Evolutionary conservation across 2,888 invertebrate species (phyloP), one percentile per base, ranked within the genome.

Genomic region (Camptogramma bilineatum): DNA sequence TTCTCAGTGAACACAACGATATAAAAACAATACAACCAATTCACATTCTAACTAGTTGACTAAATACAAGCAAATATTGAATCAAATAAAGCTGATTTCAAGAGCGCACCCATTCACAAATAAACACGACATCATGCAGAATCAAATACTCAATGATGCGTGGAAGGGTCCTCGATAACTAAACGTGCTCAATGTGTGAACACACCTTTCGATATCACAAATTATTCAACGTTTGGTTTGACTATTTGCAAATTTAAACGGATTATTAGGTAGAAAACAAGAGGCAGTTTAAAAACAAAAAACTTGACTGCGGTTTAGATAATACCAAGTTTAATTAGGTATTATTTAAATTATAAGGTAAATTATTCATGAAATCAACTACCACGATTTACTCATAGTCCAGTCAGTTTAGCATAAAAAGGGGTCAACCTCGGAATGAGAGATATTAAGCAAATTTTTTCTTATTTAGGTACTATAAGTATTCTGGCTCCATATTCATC

Each of bases 71-170:
- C 55, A 47, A 55, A 55, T 47, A 55, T 19, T 47, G 31, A 18
- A 46, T 28, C 28, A 24, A 8, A 47, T 47, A 24, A 39, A 13
- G 17, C 34, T 39, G 34, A 24, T 42, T 42, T 24, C 24, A 42
- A n/a, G n/a, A 18, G 7, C 54, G 18, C 19, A 44, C n/a, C 46
- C 55, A 44, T 51, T 55, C 57, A 57, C 39, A 50, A 17, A 50
- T 48, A 44, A 52, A 42, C n/a, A 10, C 34, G 52, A 34, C 53
- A 54, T 64, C 53, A 64, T 65, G 61, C 61, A 44, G 54, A 54
- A 62, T 62, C 55, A 46, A 62, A 62, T 51, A 55, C 55, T 51
- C 54, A 62, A 62, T 55, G 61, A 62, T 51, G 54, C 44, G 55
- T 39, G 31, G 13, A 54, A 61, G 61, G 61, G 55, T 46, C 19